These are phyloP conservation scores for Kryptolebias ocellatus DNA, from an alignment of 2,797 vertebrate genomes.

Conservation along the genomic window DNA sequence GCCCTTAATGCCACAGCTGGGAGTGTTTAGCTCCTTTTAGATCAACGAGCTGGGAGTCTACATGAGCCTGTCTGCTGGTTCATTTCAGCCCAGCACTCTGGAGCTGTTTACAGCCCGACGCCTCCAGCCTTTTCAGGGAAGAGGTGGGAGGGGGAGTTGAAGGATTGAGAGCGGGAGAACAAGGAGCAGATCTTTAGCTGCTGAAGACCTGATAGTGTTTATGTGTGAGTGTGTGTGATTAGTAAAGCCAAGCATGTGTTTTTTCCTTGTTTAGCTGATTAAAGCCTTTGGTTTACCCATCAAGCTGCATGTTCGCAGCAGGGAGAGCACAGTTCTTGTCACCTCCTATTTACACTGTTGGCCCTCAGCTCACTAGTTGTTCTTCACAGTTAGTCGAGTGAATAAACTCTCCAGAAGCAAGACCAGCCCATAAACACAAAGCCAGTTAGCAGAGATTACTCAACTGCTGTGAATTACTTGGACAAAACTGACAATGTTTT, in stretches of 20 bases:
- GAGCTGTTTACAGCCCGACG: slow-evolving; percentile 75
- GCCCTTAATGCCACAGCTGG: slow-evolving; percentile 73
- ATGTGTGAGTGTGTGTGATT: slow-evolving; percentile 40
- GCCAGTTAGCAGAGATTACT: slow-evolving; percentile 4
- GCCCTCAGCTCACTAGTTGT: slow-evolving; percentile 28
- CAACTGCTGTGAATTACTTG: slow-evolving; percentile 9
- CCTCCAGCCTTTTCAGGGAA: slow-evolving; percentile 65
- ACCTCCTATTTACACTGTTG: slow-evolving; percentile 57
- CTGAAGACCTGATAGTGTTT: slow-evolving; percentile 37
- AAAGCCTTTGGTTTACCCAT: slow-evolving; percentile 66
- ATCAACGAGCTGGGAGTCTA: slow-evolving; percentile 58
- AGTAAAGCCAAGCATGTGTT: slow-evolving; percentile 45
- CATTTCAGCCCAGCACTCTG: slow-evolving; percentile 67
- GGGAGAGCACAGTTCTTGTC: slow-evolving; percentile 48
- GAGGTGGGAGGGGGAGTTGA: slow-evolving; percentile 37
- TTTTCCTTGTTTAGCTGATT: slow-evolving; percentile 63
- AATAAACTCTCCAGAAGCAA: slow-evolving; percentile 32
- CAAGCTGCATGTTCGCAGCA: slow-evolving; percentile 48
- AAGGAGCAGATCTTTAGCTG: slow-evolving; percentile 45
- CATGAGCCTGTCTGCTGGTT: slow-evolving; percentile 69
- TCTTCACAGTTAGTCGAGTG: slow-evolving; percentile 53
- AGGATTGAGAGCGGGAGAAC: slow-evolving; percentile 22
- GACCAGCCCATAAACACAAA: slow-evolving; percentile 20
- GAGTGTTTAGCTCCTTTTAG: slow-evolving; percentile 69
- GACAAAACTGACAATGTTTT: background rate